Evolutionary conservation across 2,888 invertebrate genomes (phyloP).

Genomic region (Diachrysia chrysitis): DNA sequence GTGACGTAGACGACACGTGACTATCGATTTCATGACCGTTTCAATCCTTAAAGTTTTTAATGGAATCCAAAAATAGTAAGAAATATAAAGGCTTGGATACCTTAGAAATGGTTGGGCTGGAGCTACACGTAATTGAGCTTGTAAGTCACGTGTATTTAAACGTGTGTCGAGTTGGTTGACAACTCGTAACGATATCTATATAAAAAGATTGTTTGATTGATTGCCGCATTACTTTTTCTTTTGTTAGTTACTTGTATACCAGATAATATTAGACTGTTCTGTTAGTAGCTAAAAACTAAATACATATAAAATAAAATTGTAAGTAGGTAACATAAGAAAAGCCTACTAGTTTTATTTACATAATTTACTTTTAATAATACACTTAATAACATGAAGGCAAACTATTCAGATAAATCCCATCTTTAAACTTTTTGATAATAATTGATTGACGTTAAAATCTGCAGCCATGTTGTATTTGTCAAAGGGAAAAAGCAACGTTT

Average conservation of each 20-base stretch:
- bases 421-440: neutral
- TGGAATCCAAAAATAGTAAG: neutral
- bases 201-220: neutral
- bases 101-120: neutral
- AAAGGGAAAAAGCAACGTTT: neutral
- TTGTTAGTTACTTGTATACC: neutral
- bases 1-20: conserved; percentile 1
- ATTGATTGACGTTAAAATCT: neutral
- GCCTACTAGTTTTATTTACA: too few species aligned
- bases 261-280: neutral
- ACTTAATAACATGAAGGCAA: too few species aligned
- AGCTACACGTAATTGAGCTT: neutral
- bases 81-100: neutral
- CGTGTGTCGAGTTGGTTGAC: neutral
- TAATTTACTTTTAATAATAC: neutral
- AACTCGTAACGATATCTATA: neutral
- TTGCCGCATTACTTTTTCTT: neutral
- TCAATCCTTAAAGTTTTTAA: neutral
- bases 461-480: neutral
- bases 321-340: too few species aligned
- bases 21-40: neutral
- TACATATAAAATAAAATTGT: too few species aligned
- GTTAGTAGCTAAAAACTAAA: too few species aligned
- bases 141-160: neutral
- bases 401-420: neutral